Percentiles rank a stretch among this genome's conserved stretches.
phyloP scores from a whole-genome alignment of 30 jellyfish, hydroid and myxozoan species.

The Hydractinia symbiolongicarpus region DNA sequence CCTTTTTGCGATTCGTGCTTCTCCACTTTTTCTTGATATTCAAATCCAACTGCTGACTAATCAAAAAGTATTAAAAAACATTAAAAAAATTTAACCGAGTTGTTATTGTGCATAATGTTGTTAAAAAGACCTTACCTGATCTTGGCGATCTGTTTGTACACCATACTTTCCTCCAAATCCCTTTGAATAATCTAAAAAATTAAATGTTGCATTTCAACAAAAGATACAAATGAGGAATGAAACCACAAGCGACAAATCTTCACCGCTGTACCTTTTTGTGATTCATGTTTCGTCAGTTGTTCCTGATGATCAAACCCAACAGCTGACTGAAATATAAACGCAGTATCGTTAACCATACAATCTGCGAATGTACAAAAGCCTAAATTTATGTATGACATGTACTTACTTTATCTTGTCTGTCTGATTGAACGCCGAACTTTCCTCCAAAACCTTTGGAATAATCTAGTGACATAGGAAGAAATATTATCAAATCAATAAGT shows the following conservation, averaged over 20 bases:
- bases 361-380: too few species aligned
- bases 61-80: background rate
- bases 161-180: slow-evolving; percentile 97
- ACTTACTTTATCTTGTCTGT: slow-evolving; percentile 72
- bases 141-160: slow-evolving; percentile 82
- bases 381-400: background rate
- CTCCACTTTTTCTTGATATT: slow-evolving; percentile 72
- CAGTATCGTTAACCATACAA: background rate
- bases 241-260: background rate
- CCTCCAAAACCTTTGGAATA: slow-evolving; percentile 94
- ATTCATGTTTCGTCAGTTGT: slow-evolving; percentile 51
- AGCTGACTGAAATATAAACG: slow-evolving; percentile 44
- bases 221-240: background rate
- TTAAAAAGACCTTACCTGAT: slow-evolving; percentile 33
- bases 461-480: slow-evolving; percentile 12
- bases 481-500: background rate
- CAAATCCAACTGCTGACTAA: slow-evolving; percentile 79
- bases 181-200: slow-evolving; percentile 59
- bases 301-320: slow-evolving; percentile 74
- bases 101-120: background rate
- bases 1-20: slow-evolving; percentile 91
- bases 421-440: slow-evolving; percentile 80
- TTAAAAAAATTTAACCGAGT: background rate
- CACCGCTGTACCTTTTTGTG: slow-evolving; percentile 46
- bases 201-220: background rate